Percentiles rank a stretch among this genome's conserved stretches.
Conservation (phyloP, 2,888 invertebrate species). For the Philhelius pedissequus region DNA sequence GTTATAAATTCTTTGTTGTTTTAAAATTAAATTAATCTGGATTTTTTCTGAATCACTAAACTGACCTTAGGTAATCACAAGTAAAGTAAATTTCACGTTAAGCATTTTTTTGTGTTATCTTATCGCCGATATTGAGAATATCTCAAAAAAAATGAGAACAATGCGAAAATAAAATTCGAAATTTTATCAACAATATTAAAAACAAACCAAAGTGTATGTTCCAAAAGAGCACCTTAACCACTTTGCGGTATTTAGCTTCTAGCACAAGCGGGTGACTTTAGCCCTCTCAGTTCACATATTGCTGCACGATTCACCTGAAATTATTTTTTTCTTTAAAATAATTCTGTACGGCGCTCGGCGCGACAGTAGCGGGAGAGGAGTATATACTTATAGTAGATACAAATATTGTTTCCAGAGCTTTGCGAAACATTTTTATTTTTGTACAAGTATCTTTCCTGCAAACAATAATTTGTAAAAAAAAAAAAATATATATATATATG, state of each 20-base stretch:
- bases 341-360: not conserved
- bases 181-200: constrained; percentile 54
- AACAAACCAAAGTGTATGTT: constrained; percentile 33
- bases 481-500: not conserved
- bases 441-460: constrained; percentile 8
- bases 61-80: not conserved
- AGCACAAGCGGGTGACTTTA: constrained; percentile 15
- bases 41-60: not conserved
- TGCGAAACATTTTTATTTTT: constrained; percentile 24
- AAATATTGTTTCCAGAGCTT: not conserved
- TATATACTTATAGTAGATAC: not conserved
- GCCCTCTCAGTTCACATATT: constrained; percentile 45
- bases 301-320: constrained; percentile 2
- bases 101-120: constrained; percentile 46
- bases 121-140: constrained; percentile 51
- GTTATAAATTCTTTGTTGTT: not conserved
- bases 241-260: constrained; percentile 38
- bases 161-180: constrained; percentile 17
- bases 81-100: constrained; percentile 10
- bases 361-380: not conserved
- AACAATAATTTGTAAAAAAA: constrained; percentile 11
- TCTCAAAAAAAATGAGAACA: constrained; percentile 26
- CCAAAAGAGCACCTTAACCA: constrained; percentile 53
- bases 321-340: not conserved
- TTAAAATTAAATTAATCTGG: not conserved